Evolutionary conservation across 1,140 invertebrate species (phyloP).

Genomic region (Wasmannia auropunctata): DNA sequence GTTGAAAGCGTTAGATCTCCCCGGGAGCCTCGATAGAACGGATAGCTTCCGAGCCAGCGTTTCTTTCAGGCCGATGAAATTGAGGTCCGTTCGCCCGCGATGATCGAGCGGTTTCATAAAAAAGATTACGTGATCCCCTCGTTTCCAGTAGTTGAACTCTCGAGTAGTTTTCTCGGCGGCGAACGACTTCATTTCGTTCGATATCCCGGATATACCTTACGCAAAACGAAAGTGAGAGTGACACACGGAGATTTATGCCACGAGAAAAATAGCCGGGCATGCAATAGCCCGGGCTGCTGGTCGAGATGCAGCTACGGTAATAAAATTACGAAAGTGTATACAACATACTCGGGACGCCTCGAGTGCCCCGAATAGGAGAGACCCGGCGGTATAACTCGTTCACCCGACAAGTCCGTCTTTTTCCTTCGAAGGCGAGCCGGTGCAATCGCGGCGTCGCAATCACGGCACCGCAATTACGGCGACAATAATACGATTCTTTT

Average conservation of each 20-base stretch:
- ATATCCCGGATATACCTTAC: slow-evolving; percentile 37
- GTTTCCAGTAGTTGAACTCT: slow-evolving; percentile 3
- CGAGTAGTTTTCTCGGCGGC: neutral
- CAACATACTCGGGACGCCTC: neutral
- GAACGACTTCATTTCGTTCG: slow-evolving; percentile 30
- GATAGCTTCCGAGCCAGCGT: too few relatives aligned
- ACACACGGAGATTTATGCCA: slow-evolving; percentile 22
- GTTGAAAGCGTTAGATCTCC: neutral
- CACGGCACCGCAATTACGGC: neutral
- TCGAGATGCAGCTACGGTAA: slow-evolving; percentile 30
- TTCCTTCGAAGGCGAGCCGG: slow-evolving; percentile 17
- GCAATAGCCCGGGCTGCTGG: neutral
- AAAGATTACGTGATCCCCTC: neutral
- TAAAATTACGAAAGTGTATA: slow-evolving; percentile 52
- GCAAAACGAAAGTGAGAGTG: slow-evolving; percentile 57
- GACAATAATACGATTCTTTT: slow-evolving; percentile 27
- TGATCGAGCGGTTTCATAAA: neutral
- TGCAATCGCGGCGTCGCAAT: slow-evolving; percentile 12
- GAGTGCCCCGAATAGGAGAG: neutral
- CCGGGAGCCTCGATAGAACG: neutral
- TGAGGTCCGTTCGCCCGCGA: neutral
- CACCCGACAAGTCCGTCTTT: neutral
- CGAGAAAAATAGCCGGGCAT: neutral
- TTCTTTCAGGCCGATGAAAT: neutral
- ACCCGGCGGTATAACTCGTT: neutral